Percentiles rank a stretch among this genome's conserved stretches.
Evolutionary conservation across 2,888 invertebrate species (phyloP).

Genomic region (Chrysina gloriosa): DNA sequence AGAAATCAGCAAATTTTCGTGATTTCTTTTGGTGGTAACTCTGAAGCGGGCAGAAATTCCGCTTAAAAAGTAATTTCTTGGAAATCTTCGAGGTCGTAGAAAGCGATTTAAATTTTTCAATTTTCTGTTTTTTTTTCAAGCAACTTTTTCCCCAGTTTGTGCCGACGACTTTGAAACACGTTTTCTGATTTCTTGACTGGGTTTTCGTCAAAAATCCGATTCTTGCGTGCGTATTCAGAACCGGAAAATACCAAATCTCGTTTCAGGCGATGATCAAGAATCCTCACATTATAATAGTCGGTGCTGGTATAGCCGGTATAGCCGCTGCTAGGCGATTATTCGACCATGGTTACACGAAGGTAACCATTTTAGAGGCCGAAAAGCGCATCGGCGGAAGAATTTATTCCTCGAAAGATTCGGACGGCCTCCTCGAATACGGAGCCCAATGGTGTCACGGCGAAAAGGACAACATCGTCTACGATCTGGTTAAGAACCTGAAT

Average conservation of each 20-base stretch:
- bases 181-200: no score
- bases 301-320: constrained; percentile 71
- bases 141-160: no score
- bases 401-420: constrained; percentile 49
- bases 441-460: constrained; percentile 64
- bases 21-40: no score
- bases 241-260: not conserved
- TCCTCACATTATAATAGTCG: constrained; percentile 67
- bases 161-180: no score
- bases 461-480: constrained; percentile 60
- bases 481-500: constrained; percentile 57
- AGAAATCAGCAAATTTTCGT: no score
- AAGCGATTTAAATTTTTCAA: no score
- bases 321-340: constrained; percentile 67
- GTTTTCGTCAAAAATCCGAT: no score
- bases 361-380: constrained; percentile 65
- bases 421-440: constrained; percentile 55
- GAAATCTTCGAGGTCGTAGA: no score
- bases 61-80: no score
- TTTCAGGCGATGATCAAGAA: constrained; percentile 39
- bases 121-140: no score
- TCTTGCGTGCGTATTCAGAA: not conserved
- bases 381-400: constrained; percentile 61
- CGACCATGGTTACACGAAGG: constrained; percentile 65
- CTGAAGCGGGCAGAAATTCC: no score